These are phyloP conservation scores for Salpingus planirostris DNA, from an alignment of 2,888 invertebrate genomes.

Conservation along the genomic window DNA sequence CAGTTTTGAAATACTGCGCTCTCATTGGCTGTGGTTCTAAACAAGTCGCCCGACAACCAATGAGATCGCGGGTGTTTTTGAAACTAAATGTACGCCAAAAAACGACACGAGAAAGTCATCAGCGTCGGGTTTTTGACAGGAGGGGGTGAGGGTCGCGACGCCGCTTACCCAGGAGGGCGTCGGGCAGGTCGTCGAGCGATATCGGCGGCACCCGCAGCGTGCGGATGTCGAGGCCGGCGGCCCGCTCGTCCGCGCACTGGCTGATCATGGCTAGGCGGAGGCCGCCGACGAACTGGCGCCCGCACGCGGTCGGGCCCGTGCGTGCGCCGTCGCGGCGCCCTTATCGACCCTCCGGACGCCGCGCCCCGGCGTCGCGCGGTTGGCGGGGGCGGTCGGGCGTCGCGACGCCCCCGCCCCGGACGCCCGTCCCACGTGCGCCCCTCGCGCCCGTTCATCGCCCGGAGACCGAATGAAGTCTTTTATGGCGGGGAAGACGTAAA, in stretches of 20 bases:
- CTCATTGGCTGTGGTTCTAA: too few species aligned
- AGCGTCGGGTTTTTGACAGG: too few species aligned
- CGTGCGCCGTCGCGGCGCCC: constrained; percentile 29
- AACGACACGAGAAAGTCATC: too few species aligned
- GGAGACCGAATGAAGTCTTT: constrained; percentile 28
- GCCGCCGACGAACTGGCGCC: constrained; percentile 7
- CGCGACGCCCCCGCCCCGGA: constrained; percentile 27
- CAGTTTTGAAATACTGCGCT: too few species aligned
- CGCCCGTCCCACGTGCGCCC: constrained; percentile 12
- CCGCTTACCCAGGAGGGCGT: constrained; percentile 65
- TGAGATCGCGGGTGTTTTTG: too few species aligned
- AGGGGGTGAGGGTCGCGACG: too few species aligned
- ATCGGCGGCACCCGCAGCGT: constrained; percentile 64
- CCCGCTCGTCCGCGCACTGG: constrained; percentile 30
- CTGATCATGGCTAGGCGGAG: constrained; percentile 32
- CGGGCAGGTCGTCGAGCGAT: constrained; percentile 62
- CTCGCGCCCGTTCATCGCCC: constrained; percentile 21
- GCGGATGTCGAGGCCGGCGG: constrained; percentile 36
- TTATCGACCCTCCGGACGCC: constrained; percentile 32
- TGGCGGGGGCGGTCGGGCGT: too few species aligned
- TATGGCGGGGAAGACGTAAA: constrained; percentile 19
- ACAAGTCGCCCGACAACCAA: too few species aligned
- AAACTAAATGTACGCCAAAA: too few species aligned
- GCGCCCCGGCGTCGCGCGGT: too few species aligned
- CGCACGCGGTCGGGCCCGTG: constrained; percentile 24